Base-by-base conservation (phyloP, 1,140 invertebrate genomes). In the Drosophila subpulchrella region DNA sequence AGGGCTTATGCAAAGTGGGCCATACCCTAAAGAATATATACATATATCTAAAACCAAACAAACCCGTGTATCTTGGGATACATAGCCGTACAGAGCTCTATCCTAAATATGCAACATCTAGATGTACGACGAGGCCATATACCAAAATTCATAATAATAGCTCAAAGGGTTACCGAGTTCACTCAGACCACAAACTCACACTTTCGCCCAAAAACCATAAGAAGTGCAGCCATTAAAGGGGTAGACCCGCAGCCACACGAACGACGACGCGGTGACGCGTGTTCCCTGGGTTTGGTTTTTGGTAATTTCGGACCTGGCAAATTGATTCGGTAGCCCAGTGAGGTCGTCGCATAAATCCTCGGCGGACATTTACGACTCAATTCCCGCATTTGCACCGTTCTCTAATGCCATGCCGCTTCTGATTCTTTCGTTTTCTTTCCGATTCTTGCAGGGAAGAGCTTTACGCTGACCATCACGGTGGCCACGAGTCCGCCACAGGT, bases 381-480 rank as follows among this genome's bases (percentile, higher is more conserved):
- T 60, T 51, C 53, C 61, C 72, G 56, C 55, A 63, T 44, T 63
- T 39, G 48, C 44, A 48, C n/a, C 34, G 12, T 20, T 6, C 57
- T 59, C 50, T 39, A 65, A 41, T 53, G 53, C 20, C 57, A 17
- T 32, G 44, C 63, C 58, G 42, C 32, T 65, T 17, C 6, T 39
- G 58, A 46, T 6, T 1, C 13, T 54, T 32, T 32, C 10, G 13
- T 44, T 17, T 58, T 20, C 10, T 20, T 62, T 20, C 2, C 30
- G 32, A 46, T 47, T 70, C 41, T 85, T 91, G 62, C 94, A 99
- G 98, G 98, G 27, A 99, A 99, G 93, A 99, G 97, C 92, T 99
- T 99, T 93, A 98, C 97, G 41, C 94, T 99, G 75, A 99, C 98
- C 54, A 99, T 99, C 81, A 98, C 97, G 8, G 95, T 99, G 65